phyloP scores from a whole-genome alignment of 2,113 vertebrate genomes.

The Trachemys scripta region DNA sequence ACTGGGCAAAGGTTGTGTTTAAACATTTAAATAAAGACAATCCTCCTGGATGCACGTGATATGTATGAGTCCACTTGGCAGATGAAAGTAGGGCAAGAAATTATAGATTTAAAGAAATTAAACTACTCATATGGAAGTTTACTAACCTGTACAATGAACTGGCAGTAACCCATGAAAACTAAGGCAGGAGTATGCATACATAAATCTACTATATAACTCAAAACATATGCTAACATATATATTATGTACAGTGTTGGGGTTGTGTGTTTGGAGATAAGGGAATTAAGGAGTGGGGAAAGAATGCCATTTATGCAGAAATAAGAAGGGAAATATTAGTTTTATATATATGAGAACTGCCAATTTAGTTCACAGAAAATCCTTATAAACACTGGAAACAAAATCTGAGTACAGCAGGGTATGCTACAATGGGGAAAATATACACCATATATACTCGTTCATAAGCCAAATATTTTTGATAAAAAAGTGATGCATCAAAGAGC shows the following conservation, averaged over 20 bases:
- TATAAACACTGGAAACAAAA: slow-evolving; percentile 18
- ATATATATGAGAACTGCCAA: not conserved
- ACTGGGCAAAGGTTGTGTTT: slow-evolving; percentile 45
- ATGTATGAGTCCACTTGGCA: slow-evolving; percentile 71
- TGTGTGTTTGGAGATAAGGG: not conserved
- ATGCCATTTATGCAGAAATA: not conserved
- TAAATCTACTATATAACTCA: not conserved
- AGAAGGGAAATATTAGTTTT: not conserved
- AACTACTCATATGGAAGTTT: slow-evolving; percentile 61
- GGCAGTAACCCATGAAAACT: slow-evolving; percentile 49
- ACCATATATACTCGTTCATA: too few species aligned
- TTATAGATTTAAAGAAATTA: slow-evolving; percentile 69
- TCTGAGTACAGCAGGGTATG: not conserved
- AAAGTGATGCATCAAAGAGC: too few species aligned
- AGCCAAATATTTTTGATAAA: too few species aligned
- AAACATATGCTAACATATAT: not conserved
- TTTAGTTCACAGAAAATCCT: not conserved
- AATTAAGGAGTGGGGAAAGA: not conserved
- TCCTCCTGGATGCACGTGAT: slow-evolving; percentile 57
- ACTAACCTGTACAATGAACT: slow-evolving; percentile 53
- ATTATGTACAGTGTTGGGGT: slow-evolving; percentile 7
- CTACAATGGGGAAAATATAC: not conserved
- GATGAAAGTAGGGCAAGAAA: slow-evolving; percentile 73
- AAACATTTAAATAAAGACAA: slow-evolving; percentile 76
- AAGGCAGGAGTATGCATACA: not conserved